These are phyloP conservation scores for Dendrocincla tyrannina DNA, from an alignment of 2,797 vertebrate genomes.

Conservation along the genomic window DNA sequence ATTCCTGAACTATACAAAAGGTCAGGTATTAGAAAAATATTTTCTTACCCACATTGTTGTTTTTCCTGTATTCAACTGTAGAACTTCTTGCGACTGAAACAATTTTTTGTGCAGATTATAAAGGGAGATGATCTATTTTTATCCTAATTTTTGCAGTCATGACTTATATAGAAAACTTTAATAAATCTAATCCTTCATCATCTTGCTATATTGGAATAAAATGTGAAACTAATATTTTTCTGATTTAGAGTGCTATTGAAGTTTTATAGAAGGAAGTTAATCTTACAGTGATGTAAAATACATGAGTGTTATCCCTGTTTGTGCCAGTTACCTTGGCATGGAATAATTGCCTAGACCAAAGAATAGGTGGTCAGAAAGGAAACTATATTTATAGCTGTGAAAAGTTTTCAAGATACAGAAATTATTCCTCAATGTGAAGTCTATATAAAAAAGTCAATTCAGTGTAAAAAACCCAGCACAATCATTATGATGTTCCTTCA, in stretches of 20 bases:
- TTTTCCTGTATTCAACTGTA: background rate
- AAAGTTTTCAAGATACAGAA: background rate
- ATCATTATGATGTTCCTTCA: background rate
- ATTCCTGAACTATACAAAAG: slow-evolving; percentile 5
- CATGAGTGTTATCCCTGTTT: background rate
- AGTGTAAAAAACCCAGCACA: fast-evolving
- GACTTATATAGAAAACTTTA: background rate
- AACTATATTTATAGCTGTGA: background rate
- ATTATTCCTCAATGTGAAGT: background rate
- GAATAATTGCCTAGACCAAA: background rate
- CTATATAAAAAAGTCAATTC: background rate
- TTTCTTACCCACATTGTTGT: background rate
- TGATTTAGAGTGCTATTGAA: background rate
- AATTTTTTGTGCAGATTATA: background rate
- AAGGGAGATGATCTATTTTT: background rate
- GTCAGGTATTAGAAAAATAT: slow-evolving; percentile 3
- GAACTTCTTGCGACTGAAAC: background rate
- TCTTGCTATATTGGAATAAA: background rate
- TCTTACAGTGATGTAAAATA: background rate
- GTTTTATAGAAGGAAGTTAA: background rate
- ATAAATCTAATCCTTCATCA: background rate
- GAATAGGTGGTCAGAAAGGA: background rate
- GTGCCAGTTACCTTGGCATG: background rate
- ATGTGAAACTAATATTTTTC: background rate
- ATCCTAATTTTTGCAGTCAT: background rate